Evolutionary conservation across 2,888 invertebrate species (phyloP), one percentile per base, ranked within the genome.

Genomic region (Limnephilus marmoratus): DNA sequence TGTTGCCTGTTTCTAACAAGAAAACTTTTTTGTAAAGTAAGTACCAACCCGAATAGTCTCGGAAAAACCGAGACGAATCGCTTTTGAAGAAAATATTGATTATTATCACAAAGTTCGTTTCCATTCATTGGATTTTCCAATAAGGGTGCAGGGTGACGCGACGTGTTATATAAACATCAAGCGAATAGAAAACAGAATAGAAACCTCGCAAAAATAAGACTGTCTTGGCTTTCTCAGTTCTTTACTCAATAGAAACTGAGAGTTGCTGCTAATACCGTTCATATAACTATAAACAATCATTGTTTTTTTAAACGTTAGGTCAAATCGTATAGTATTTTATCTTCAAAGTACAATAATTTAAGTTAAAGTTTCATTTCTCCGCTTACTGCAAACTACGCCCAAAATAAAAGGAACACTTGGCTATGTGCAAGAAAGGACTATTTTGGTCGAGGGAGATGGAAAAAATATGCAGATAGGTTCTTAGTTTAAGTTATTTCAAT

Each of bases 131-230:
- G 86, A 45, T 41, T 86, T 86, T 29, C 86, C 86, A 29, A 49
- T n/a, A 18, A 86, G 86, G 41, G 45, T 86, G 86, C 86, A 86
- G 86, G 86, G 45, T 86, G 86, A 86, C 41, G 49, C 86, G n/a
- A 45, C 24, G 29, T 68, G 68, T 68, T 86, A 86, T 49, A 45
- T 86, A 86, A 86, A 37, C 86, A 12, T n/a, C 49, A 45, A 29
- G 29, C n/a, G 37, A 41, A 34, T 18, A 34, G 37, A 24, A 37
- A 13, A 34, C 31, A 24, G 13, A 83, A 34, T 83, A 34, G 18
- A 83, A 24, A 11, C 82, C 15, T 34, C 5, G 34, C 31, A 34
- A 68, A 34, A 68, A 68, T 7, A 24, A 68, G 24, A 68, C 24
- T n/a, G 24, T 12, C 7, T 24, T n/a, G 7, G 24, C 7, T 68